Evolutionary conservation across 2,888 invertebrate genomes (phyloP), one percentile per base, ranked within the genome.

Genomic region (Stenoptilia bipunctidactyla): DNA sequence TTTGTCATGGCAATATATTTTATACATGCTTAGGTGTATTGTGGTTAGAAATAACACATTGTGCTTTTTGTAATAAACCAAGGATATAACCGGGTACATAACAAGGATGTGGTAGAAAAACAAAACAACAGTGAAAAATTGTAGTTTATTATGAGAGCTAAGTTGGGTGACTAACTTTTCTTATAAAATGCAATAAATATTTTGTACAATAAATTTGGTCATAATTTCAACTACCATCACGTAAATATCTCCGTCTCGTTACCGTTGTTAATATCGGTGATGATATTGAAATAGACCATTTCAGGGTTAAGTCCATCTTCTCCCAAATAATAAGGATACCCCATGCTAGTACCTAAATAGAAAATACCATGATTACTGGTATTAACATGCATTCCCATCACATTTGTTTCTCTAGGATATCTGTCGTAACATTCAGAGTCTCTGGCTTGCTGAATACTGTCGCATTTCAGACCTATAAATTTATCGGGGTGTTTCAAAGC

Each of bases 281-380:
- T 55, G 15, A 48, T 58, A 9, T 48, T 69, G 77, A 76, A 82
- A 33, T 66, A 63, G 0, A 61, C 72, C 37, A 61, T 68, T 2
- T 76, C 72, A 1, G 60, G 48, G 20, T 56, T 66, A 40, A 80
- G 44, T 0, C 83, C 83, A 15, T 73, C 68, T 1, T 46, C 47
- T 0, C 76, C 79, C 39, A 83, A 62, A 56, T 66, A 71, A 45
- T 60, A 83, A 0, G 83, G 83, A 45, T 66, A 76, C 1, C 46
- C 51, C 42, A 66, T 65, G 15, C 61, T 55, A 0, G 83, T 83
- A 0, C 77, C 62, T 34, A 82, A 41, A 39, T 75, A 83, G 52
- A 66, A 83, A 34, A 82, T 58, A 0, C 83, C 83, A 3, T 55
- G 57, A 13, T 58, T 66, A 13, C 44, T 56, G 8, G 44, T 62